Base-by-base conservation (phyloP, 2,888 invertebrate genomes). In the Eilema depressum region DNA sequence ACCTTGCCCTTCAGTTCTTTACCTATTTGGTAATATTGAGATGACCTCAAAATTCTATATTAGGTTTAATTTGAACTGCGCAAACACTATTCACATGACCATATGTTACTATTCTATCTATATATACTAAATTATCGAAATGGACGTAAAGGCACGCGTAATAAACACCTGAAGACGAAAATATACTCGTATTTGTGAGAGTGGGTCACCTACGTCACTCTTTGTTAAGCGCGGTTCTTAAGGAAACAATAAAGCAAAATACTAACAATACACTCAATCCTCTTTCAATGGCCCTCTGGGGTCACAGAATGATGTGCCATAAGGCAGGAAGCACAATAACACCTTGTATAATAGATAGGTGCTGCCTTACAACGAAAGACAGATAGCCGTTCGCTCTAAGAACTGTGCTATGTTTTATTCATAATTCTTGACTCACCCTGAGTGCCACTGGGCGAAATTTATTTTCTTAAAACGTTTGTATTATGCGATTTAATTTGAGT, bases 391-490 rank as follows among this genome's bases (percentile, higher is more conserved):
- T 75, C 77, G 73, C 71, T 78, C 74, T 79, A 74, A 78, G 82
- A 76, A 82, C 75, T 78, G 71, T 57, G 68, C 59, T 67, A 89
- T 88, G 89, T 89, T 85, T 88, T 88, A 88, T 88, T 88, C 89
- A 88, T 88, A 84, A 79, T 80, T 80, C 81, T 71, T 72, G 74
- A 80, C 76, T 74, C 77, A 8, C 33, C 53, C 60, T 69, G 74
- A 82, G 81, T 78, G 76, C 73, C 74, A 75, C 76, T 77, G 70
- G 74, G 71, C 73, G 74, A 75, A 83, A 83, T 79, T 86, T 86
- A 85, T 87, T 86, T 37, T 81, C 86, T 86, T 88, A 85, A 89
- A 89, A 88, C 85, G 83, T 83, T 89, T 86, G 83, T 85, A 73
- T 72, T 85, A 83, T 76, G 81, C 84, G 76, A 80, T 88, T 88